phyloP scores from a whole-genome alignment of 2,797 vertebrate genomes.

The Gallinago stenura region DNA sequence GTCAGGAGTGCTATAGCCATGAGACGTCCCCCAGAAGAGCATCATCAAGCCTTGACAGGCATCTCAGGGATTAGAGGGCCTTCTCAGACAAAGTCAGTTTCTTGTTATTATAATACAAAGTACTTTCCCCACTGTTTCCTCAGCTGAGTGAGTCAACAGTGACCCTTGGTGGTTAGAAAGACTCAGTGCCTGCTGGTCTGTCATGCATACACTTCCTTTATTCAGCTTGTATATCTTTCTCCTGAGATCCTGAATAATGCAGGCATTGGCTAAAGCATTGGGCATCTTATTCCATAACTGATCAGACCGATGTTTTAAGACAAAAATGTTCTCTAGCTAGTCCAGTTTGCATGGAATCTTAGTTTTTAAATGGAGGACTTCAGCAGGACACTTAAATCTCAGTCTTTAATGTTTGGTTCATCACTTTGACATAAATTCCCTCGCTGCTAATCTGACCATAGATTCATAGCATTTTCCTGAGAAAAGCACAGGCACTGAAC shows the following conservation, averaged over 20 bases:
- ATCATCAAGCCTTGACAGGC: background rate
- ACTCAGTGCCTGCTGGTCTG: constrained; percentile 19
- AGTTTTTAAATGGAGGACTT: background rate
- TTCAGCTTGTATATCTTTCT: background rate
- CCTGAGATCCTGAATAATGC: background rate
- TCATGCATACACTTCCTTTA: background rate
- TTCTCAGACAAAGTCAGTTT: background rate
- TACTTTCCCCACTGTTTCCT: background rate
- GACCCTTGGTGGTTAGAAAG: constrained; percentile 64
- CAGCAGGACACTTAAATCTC: background rate
- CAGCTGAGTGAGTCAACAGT: constrained; percentile 58
- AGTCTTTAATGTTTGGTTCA: background rate
- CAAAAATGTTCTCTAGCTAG: background rate
- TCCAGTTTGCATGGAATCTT: background rate
- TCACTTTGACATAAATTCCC: background rate
- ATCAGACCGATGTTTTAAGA: background rate
- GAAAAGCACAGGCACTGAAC: background rate
- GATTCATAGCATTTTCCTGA: background rate
- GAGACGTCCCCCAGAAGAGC: background rate
- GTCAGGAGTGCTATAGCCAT: background rate
- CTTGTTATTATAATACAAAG: background rate
- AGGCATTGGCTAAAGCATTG: background rate
- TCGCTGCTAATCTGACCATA: background rate
- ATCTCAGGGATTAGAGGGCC: background rate
- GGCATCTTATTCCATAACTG: background rate